phyloP scores from a whole-genome alignment of 2,113 vertebrate species.

The Callospermophilus lateralis region DNA sequence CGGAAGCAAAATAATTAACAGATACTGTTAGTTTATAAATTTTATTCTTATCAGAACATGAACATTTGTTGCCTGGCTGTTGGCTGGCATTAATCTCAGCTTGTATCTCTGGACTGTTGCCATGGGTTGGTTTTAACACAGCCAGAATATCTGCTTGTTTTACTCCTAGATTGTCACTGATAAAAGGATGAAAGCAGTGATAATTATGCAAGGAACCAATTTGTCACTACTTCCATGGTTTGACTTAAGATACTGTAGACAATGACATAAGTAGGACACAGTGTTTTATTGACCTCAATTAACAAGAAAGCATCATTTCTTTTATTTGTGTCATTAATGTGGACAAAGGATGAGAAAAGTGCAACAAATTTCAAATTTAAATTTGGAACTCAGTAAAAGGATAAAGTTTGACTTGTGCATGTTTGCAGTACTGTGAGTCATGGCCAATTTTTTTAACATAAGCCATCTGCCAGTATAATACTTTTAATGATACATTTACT shows the following conservation, averaged over 20 bases:
- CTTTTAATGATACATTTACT: conserved; percentile 74
- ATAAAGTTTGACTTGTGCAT: conserved; percentile 68
- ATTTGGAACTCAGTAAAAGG: conserved; percentile 46
- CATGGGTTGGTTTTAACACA: conserved; percentile 55
- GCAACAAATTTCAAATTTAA: conserved; percentile 66
- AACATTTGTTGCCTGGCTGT: conserved; percentile 64
- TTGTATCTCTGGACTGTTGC: conserved; percentile 58
- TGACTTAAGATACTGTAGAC: conserved; percentile 61
- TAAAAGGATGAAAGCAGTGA: conserved; percentile 67
- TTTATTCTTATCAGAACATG: conserved; percentile 60
- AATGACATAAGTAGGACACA: conserved; percentile 64
- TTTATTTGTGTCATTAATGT: conserved; percentile 61
- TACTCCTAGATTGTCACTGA: conserved; percentile 53
- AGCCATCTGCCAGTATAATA: conserved; percentile 72
- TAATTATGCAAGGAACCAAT: conserved; percentile 70
- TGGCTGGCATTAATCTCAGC: conserved; percentile 48
- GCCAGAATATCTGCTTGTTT: conserved; percentile 17
- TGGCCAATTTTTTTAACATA: conserved; percentile 64
- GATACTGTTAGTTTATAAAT: conserved; percentile 57
- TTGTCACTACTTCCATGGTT: conserved; percentile 55
- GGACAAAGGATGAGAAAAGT: conserved; percentile 42
- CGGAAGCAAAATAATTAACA: conserved; percentile 64
- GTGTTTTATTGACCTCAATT: conserved; percentile 80
- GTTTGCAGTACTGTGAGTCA: conserved; percentile 53
- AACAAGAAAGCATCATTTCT: conserved; percentile 71